phyloP scores from a whole-genome alignment of 1,140 invertebrate species.

The Octopus bimaculoides region DNA sequence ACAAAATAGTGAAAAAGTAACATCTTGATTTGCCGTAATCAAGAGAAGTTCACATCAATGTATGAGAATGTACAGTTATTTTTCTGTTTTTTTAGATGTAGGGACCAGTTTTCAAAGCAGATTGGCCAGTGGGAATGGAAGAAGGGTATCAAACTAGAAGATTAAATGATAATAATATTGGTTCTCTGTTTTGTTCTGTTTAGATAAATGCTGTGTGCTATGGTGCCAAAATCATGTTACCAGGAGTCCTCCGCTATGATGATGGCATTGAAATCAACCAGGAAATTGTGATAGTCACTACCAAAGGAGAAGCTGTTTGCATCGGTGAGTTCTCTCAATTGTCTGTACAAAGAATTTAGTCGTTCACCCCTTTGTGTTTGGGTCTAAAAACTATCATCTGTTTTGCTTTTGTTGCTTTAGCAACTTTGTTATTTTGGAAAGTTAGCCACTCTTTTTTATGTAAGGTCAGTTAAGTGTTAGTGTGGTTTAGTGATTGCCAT shows the following conservation, averaged over 20 bases:
- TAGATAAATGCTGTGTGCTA: conserved; percentile 98
- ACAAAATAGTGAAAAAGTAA: no score
- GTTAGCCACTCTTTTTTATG: neutral
- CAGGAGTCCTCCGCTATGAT: conserved; percentile 94
- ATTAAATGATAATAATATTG: no score
- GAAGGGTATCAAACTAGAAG: no score
- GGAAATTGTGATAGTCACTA: conserved; percentile 97
- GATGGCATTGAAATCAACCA: conserved; percentile 96
- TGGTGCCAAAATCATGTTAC: conserved; percentile 92
- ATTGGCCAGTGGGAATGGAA: no score
- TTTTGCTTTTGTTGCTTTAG: neutral
- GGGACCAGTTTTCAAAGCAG: no score
- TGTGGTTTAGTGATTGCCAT: neutral
- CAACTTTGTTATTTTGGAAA: neutral
- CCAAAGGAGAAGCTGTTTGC: conserved; percentile 97
- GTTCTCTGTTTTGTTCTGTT: conserved; percentile 10
- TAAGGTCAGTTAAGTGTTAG: neutral
- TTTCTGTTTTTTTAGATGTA: no score
- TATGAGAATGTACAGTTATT: no score
- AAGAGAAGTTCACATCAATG: no score
- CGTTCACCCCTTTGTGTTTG: neutral
- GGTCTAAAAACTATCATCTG: neutral
- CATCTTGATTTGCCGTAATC: no score
- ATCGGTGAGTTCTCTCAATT: conserved; percentile 63
- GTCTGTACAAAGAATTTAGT: neutral